Base-by-base conservation (phyloP, 2,113 vertebrate species). In the Eclectus roratus region DNA sequence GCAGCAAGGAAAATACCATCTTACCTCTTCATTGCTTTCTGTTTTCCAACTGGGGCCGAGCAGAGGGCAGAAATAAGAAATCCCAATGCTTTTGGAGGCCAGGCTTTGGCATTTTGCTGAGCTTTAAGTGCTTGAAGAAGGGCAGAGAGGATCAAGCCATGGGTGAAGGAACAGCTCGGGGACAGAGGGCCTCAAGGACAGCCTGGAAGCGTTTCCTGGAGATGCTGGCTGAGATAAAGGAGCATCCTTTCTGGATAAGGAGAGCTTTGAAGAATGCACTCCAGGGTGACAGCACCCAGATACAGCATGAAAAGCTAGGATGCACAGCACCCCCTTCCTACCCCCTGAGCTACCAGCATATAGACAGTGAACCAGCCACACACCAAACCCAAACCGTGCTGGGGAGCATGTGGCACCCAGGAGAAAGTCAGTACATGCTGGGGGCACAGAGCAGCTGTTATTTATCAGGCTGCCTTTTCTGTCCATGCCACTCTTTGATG, bases 361-460 rank as follows among this genome's bases (percentile, higher is more conserved):
- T 1, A 7, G 9, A n/a, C 55, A 60, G 31, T 9, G 64, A 27
- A 47, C 43, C 27, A 44, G 44, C 35, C 12, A 21, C 4, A 1
- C 41, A 10, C 33, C 53, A 24, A 50, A 7, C 1, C 13, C 71
- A 18, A 23, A 71, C 20, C 0, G 1, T 9, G 31, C 2, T 24
- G 24, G 23, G 63, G 27, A 88, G 44, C 27, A 12, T 1, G 33
- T 9, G 56, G 47, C 35, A 25, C 47, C 23, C 82, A 50, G 86
- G 27, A 80, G 66, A 88, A 85, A 44, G 24, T 6, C 83, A 70
- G 89, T 16, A n/a, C 17, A 6, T 0, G 18, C 18, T 41, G 8
- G 19, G 71, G 74, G 33, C 43, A 41, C 55, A 72, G n/a, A 77
- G 53, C 27, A 52, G 72, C 64, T 80, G 37, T 29, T 56, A 16